These are phyloP conservation scores for Heliconius melpomene DNA, from an alignment of 1,140 invertebrate genomes.

Conservation along the genomic window DNA sequence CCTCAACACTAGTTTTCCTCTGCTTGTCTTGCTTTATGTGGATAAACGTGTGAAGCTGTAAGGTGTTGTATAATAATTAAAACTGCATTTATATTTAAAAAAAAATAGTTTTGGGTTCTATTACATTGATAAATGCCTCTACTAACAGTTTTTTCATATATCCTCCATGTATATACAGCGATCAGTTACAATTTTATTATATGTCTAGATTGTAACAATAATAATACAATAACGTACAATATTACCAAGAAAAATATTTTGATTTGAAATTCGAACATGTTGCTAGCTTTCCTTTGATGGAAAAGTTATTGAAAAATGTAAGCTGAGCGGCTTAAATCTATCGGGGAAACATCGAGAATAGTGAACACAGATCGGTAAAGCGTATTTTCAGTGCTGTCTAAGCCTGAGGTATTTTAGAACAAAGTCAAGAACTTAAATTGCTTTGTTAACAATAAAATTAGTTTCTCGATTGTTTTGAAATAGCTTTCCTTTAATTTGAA, in stretches of 20 bases:
- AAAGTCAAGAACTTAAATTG: slow-evolving; percentile 2
- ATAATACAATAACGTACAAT: neutral
- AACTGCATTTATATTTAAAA: no score
- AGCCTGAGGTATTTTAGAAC: slow-evolving; percentile 5
- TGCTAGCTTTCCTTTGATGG: neutral
- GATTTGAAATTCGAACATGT: neutral
- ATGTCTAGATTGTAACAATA: no score
- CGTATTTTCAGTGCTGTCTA: neutral
- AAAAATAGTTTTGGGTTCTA: no score
- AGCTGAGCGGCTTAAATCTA: neutral
- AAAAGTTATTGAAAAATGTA: no score
- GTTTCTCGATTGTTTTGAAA: neutral
- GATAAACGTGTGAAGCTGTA: no score
- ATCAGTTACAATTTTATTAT: neutral
- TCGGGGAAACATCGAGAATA: neutral
- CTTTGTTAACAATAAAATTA: neutral
- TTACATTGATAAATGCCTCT: no score
- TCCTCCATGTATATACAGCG: no score
- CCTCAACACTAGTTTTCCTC: no score
- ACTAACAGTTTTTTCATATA: no score
- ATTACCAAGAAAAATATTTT: neutral
- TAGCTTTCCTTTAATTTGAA: neutral
- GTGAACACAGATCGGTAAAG: neutral
- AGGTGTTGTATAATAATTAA: no score
- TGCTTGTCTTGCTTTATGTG: no score